Evolutionary conservation across 2,113 vertebrate species (phyloP).

Genomic region (Carassius gibelio): DNA sequence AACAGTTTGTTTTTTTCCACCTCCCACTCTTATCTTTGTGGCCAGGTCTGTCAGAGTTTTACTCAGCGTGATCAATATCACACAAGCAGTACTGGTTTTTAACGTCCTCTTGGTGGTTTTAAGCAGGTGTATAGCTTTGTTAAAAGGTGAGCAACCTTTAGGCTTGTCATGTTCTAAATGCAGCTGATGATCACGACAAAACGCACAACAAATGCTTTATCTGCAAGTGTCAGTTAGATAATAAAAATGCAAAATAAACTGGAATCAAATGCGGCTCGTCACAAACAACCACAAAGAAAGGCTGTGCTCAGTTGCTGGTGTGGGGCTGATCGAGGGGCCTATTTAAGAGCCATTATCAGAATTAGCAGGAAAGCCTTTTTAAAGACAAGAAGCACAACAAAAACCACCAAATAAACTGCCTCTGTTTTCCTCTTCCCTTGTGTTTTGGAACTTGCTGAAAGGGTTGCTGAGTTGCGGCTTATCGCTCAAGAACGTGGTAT

Average conservation of each 20-base stretch:
- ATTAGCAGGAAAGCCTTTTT: conserved; percentile 35
- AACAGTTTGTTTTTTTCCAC: conserved; percentile 60
- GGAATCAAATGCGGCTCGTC: conserved; percentile 58
- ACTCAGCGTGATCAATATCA: conserved; percentile 65
- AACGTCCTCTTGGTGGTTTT: conserved; percentile 74
- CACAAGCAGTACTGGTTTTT: conserved; percentile 60
- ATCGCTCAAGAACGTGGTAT: conserved; percentile 66
- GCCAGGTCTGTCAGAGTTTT: conserved; percentile 49
- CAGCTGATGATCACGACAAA: conserved; percentile 67
- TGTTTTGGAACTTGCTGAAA: conserved; percentile 31
- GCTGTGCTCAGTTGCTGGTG: conserved; percentile 21
- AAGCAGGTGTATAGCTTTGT: conserved; percentile 69
- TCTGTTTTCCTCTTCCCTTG: conserved; percentile 16
- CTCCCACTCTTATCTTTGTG: conserved; percentile 50
- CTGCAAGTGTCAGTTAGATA: conserved; percentile 65
- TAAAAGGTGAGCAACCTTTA: conserved; percentile 37
- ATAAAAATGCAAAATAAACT: conserved; percentile 51
- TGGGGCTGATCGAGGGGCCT: conserved; percentile 26
- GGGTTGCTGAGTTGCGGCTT: conserved; percentile 59
- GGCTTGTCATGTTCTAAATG: conserved; percentile 37
- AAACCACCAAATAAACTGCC: conserved; percentile 33
- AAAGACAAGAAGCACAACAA: conserved; percentile 12
- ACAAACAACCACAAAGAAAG: conserved; percentile 56
- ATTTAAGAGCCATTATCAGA: conserved; percentile 46
- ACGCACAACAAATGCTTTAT: conserved; percentile 47